These are phyloP conservation scores for Leptopterna dolabrata DNA, from an alignment of 2,888 invertebrate genomes.

Conservation along the genomic window DNA sequence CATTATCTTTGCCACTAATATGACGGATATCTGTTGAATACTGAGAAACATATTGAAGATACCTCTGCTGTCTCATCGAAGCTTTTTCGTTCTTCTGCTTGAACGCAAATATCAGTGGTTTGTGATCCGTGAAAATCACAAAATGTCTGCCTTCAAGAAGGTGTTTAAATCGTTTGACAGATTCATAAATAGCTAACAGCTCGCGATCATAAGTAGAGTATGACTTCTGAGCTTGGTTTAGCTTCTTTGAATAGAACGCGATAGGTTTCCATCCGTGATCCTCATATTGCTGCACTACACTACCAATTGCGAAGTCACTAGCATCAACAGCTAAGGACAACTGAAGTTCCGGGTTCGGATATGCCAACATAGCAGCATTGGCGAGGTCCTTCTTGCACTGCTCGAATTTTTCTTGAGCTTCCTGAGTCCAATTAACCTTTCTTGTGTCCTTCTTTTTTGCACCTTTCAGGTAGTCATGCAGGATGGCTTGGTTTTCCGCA, in stretches of 20 bases:
- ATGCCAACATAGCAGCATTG: slow-evolving; percentile 17
- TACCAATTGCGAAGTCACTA: neutral
- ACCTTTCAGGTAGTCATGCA: slow-evolving; percentile 26
- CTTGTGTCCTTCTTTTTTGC: neutral
- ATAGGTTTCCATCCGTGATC: neutral
- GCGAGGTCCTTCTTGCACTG: slow-evolving; percentile 1
- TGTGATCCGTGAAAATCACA: slow-evolving; percentile 58
- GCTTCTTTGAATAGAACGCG: slow-evolving; percentile 44
- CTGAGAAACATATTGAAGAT: slow-evolving; percentile 64
- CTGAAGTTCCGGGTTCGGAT: neutral
- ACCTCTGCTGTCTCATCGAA: slow-evolving; percentile 2
- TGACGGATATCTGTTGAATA: slow-evolving; percentile 65
- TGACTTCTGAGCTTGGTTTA: slow-evolving; percentile 57
- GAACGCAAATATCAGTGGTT: slow-evolving; percentile 57
- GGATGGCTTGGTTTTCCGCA: slow-evolving; percentile 54
- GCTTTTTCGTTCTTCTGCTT: slow-evolving; percentile 58
- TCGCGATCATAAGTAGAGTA: slow-evolving; percentile 67
- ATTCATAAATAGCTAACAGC: slow-evolving; percentile 59
- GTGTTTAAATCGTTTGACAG: slow-evolving; percentile 55
- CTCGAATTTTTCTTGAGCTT: neutral
- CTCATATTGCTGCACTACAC: slow-evolving; percentile 35
- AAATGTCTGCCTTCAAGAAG: slow-evolving; percentile 59
- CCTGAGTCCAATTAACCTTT: neutral
- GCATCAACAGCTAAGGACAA: neutral
- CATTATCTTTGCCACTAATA: slow-evolving; percentile 44